Evolutionary conservation across 2,797 vertebrate genomes (phyloP).

Genomic region (Zalophus californianus): DNA sequence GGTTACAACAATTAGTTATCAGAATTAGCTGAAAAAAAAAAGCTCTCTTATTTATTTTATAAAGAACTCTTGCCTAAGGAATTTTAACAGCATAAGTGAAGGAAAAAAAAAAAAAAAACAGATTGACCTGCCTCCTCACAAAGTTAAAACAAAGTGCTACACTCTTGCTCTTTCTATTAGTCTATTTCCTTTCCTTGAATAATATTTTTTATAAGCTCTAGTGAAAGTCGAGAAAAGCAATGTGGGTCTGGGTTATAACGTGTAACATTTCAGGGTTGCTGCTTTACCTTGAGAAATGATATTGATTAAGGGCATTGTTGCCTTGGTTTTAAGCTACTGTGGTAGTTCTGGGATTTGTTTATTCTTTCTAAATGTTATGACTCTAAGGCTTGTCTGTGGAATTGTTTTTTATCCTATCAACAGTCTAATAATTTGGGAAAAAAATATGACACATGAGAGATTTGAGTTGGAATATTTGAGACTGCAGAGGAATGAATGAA

Average conservation of each 20-base stretch:
- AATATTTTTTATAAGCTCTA: neutral
- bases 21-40: neutral
- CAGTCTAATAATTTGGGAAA: neutral
- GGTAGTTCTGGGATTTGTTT: neutral
- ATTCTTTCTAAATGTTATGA: neutral
- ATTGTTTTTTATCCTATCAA: neutral
- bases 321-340: neutral
- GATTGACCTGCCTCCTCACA: neutral
- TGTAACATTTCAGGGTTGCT: neutral
- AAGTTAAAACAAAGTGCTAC: neutral
- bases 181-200: neutral
- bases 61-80: neutral
- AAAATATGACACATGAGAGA: neutral
- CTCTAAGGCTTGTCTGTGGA: neutral
- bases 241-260: neutral
- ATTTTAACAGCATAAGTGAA: neutral
- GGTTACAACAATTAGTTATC: neutral
- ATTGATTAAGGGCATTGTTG: neutral
- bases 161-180: neutral
- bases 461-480: neutral
- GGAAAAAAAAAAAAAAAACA: neutral
- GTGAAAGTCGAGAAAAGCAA: neutral
- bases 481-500: neutral
- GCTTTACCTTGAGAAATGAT: neutral
- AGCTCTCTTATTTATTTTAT: neutral